These are phyloP conservation scores for Eidolon dupreanum DNA, from an alignment of 2,797 vertebrate species.

Conservation along the genomic window DNA sequence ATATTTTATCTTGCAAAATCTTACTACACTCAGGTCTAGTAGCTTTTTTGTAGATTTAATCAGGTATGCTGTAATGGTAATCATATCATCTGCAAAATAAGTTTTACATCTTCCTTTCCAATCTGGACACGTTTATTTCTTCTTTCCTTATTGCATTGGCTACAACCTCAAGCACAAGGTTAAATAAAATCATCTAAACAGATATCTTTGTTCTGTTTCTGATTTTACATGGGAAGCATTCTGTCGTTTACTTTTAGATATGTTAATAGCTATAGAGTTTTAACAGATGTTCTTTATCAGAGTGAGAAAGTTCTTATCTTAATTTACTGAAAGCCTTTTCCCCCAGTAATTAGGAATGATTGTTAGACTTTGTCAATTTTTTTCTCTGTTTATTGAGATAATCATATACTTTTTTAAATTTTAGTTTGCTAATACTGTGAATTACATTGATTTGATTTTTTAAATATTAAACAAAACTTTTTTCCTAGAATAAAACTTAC, in stretches of 20 bases:
- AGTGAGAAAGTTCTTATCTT: background rate
- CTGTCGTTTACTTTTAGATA: background rate
- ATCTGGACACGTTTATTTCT: background rate
- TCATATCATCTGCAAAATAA: background rate
- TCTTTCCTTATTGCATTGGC: background rate
- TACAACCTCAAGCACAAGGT: background rate
- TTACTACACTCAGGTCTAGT: background rate
- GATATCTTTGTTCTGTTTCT: background rate
- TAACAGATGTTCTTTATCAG: background rate
- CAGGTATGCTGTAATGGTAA: background rate
- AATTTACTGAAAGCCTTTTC: background rate
- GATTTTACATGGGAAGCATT: background rate
- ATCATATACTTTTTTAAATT: background rate
- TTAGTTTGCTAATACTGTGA: constrained; percentile 11
- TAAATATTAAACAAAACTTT: background rate
- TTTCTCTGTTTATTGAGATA: background rate
- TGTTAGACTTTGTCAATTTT: background rate
- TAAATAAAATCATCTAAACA: background rate
- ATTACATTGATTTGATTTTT: background rate
- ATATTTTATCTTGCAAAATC: background rate
- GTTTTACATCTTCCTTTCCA: background rate
- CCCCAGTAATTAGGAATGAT: background rate
- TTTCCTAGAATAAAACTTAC: background rate
- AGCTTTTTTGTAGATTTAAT: background rate
- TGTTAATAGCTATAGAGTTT: background rate